Evolutionary conservation across 2,888 invertebrate genomes (phyloP), one percentile per base, ranked within the genome.

Genomic region (Papilio gigon): DNA sequence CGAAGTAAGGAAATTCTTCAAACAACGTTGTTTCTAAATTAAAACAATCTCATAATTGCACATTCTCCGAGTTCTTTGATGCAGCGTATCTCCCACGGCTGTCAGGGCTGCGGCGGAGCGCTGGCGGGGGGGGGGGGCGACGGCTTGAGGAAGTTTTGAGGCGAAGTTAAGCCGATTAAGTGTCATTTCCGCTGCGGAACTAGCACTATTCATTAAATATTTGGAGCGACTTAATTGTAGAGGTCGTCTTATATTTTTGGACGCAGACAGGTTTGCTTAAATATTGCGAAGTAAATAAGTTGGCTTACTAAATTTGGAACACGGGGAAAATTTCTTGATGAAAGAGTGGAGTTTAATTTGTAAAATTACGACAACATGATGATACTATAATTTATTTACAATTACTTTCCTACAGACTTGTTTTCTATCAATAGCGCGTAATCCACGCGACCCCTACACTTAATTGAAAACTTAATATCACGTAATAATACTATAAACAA

Each of bases 11-110:
- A 85, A 87, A 90, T 90, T 90, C 90, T 90, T 90, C 81, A 82
- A 64, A 80, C 85, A 90, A 90, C 90, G 90, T 90, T 91, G 92
- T 92, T 91, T 87, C 88, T 85, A 90, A 91, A 91, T 91, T 91
- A 90, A 91, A 91, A 92, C 91, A 90, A 92, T 90, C 90, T 91
- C 88, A 90, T 91, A 90, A 92, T 92, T 90, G 90, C 90, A 90
- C 89, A 91, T 92, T 91, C 91, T 85, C 83, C 71, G 86, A 89
- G 86, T 89, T 89, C 88, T 90, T 90, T 90, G 90, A 89, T 89
- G 90, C 90, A 89, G 87, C 86, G 81, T 85, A 84, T 84, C 83
- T 85, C 84, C 81, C 78, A 79, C 75, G 77, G 72, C 74, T 72
- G 76, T 37, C 22, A 30, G 30, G 30, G n/a, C 50, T 9, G 30